These are phyloP conservation scores for Atractosteus spatula DNA, from an alignment of 2,113 vertebrate genomes.

Conservation along the genomic window DNA sequence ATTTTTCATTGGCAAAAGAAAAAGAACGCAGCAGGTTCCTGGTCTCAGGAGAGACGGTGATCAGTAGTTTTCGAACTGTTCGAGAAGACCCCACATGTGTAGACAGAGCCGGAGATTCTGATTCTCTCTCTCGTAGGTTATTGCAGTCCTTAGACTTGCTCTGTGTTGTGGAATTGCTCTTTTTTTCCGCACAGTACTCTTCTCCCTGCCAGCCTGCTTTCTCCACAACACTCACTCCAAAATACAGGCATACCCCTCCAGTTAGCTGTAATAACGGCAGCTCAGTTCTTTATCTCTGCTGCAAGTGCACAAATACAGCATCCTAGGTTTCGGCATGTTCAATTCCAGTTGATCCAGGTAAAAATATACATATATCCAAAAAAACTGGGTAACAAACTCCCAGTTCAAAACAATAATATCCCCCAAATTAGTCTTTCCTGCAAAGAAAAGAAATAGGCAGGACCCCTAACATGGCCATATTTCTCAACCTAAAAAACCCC, in stretches of 20 bases:
- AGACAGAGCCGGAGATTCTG: background rate
- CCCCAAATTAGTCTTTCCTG: background rate
- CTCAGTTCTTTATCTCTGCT: background rate
- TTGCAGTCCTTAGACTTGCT: background rate
- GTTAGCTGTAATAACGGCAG: background rate
- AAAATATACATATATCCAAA: background rate
- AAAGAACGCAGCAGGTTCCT: conserved; percentile 36
- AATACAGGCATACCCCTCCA: background rate
- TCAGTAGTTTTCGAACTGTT: conserved; percentile 48
- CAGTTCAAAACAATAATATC: background rate
- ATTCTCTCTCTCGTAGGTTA: background rate
- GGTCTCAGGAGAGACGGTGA: conserved; percentile 44
- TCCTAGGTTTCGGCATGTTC: background rate
- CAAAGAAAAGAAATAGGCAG: too few species aligned
- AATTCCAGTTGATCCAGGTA: conserved; percentile 23
- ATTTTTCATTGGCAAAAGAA: conserved; percentile 52
- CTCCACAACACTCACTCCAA: background rate
- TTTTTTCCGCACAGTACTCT: too few species aligned
- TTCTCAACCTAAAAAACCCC: too few species aligned
- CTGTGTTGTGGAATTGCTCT: background rate
- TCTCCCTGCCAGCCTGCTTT: too few species aligned
- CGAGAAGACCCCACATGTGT: background rate
- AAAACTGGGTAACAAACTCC: background rate
- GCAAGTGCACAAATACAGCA: background rate
- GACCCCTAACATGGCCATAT: too few species aligned